A percentile compares a stretch with the other conserved stretches of the same genome.
phyloP scores from a whole-genome alignment of 2,888 invertebrate species.

The Antheraea assamensis region DNA sequence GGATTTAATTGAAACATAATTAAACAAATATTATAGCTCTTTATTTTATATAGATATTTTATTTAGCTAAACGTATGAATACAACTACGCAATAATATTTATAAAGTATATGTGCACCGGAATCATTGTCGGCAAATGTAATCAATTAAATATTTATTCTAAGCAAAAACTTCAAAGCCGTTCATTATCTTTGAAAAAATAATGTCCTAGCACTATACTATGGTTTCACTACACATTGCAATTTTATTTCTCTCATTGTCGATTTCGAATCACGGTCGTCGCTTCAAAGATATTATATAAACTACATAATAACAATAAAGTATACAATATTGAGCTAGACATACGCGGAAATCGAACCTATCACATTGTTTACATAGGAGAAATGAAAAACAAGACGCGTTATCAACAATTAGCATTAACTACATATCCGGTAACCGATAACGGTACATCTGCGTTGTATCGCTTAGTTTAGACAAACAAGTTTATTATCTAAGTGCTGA shows the following conservation, averaged over 20 bases:
- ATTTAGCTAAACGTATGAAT: too few relatives aligned
- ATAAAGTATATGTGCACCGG: too few relatives aligned
- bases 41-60: too few relatives aligned
- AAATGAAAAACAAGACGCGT: conserved; percentile 10
- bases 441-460: not conserved
- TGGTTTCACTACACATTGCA: too few relatives aligned
- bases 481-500: not conserved
- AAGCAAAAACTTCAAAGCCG: not conserved
- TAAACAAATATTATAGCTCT: too few relatives aligned
- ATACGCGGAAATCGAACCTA: not conserved
- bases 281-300: not conserved
- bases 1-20: too few relatives aligned
- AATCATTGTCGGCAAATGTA: too few relatives aligned
- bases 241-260: too few relatives aligned
- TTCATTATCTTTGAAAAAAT: not conserved
- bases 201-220: too few relatives aligned
- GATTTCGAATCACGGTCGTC: not conserved
- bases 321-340: not conserved
- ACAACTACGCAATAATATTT: too few relatives aligned
- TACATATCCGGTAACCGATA: conserved; percentile 5
- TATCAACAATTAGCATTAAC: conserved; percentile 11
- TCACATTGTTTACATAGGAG: not conserved
- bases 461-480: not conserved
- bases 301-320: not conserved
- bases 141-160: too few relatives aligned